Evolutionary conservation across 2,888 invertebrate species (phyloP), one percentile per base, ranked within the genome.

Genomic region (Ditula angustiorana): DNA sequence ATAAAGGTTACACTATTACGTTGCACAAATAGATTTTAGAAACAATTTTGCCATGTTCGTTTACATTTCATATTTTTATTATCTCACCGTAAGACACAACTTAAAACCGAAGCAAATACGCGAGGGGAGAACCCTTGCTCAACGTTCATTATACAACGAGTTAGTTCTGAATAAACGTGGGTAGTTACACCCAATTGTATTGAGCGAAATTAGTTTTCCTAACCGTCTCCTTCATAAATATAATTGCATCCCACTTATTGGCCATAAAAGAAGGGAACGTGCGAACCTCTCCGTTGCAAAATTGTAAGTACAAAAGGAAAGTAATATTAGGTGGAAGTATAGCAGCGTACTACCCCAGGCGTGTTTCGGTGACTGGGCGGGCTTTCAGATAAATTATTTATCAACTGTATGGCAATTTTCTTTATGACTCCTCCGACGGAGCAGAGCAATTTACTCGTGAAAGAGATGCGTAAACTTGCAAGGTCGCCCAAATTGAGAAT

Each of bases 341-440:
- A 83, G 52, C 30, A 79, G 81, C 84, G 78, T 82, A 82, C 83
- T 85, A 85, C 87, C 83, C 85, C 80, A 81, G 77, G 82, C 86
- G 80, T 87, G 88, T 89, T 88, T 88, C 88, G 90, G 91, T 91
- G 92, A 92, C 92, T 92, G 89, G 90, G 88, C 87, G 87, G 88
- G 89, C 91, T 91, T 88, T 90, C 88, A 91, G 89, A 92, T 92
- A 92, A 92, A 92, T 92, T 92, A 92, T 92, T 92, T 92, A 92
- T 92, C 92, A 92, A 92, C 91, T 91, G 92, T 92, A 92, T 91
- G 90, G 92, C 92, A 92, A 92, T 92, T 92, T 92, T 92, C 92
- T 92, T 92, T 92, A 92, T 90, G 92, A 92, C 91, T 92, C 92
- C 91, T 91, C 91, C 89, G 90, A 88, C 91, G 91, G 86, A 88